Percentiles rank a stretch among this genome's conserved stretches.
Evolutionary conservation across 1,140 invertebrate species (phyloP).

Genomic region (Euura lappo): DNA sequence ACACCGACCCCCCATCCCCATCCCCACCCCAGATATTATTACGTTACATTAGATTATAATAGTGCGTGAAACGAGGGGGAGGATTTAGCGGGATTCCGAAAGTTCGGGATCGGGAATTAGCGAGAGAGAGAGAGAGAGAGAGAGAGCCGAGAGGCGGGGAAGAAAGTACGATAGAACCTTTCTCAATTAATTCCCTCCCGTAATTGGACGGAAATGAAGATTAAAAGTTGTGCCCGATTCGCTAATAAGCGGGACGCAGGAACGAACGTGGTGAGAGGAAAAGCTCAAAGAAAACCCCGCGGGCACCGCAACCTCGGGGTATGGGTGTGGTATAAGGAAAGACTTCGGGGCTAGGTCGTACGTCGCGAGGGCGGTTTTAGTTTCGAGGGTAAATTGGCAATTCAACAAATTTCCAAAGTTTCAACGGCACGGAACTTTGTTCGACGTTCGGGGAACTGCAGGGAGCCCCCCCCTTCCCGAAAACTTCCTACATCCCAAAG

Average conservation of each 20-base stretch:
- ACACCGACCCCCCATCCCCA: no score
- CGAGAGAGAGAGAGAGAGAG: neutral
- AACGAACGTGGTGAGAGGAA: constrained; percentile 25
- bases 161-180: neutral
- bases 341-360: constrained; percentile 15
- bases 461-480: no score
- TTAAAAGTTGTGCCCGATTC: constrained; percentile 47
- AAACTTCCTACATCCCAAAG: neutral
- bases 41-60: no score
- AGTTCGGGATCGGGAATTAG: neutral
- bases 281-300: constrained; percentile 8
- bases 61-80: neutral
- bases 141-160: neutral
- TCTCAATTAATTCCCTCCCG: neutral
- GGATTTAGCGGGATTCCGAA: neutral
- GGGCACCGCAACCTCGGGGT: constrained; percentile 8
- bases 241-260: constrained; percentile 38
- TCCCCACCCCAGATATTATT: no score
- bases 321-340: neutral
- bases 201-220: constrained; percentile 51
- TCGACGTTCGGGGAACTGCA: neutral
- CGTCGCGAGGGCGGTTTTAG: constrained; percentile 33
- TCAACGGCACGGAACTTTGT: constrained; percentile 32
- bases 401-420: constrained; percentile 60
- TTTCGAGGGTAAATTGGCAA: constrained; percentile 58